Base-by-base conservation (phyloP, 2,888 invertebrate genomes). In the Taphrorychus bicolor region DNA sequence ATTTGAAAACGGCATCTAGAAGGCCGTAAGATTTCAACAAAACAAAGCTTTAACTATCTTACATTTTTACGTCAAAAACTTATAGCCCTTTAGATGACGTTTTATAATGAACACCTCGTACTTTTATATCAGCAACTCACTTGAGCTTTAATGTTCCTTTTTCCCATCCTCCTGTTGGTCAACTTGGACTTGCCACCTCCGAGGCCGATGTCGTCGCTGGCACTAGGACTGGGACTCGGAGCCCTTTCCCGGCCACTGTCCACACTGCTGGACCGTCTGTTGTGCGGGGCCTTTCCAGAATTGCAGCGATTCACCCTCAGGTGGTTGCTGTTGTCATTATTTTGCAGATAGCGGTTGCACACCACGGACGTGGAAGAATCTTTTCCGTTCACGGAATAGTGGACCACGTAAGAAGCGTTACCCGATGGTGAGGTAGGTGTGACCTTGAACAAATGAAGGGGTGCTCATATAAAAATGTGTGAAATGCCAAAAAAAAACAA, bases 61-160 rank as follows among this genome's bases (percentile, higher is more conserved):
- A n/a, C n/a, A n/a, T n/a, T n/a, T n/a, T n/a, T n/a, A 32, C 3
- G 11, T 32, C 1, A 32, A 32, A 32, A 32, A 2, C 11, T 32
- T 9, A 7, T 11, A 32, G 3, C 7, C 7, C 32, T 32, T 9
- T 9, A 32, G 11, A 32, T 32, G 2, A 32, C 1, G 32, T 32
- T 32, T 11, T 7, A 2, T 9, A 1, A 2, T 32, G n/a, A n/a
- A n/a, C n/a, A n/a, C n/a, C n/a, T n/a, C n/a, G n/a, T n/a, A n/a
- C n/a, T n/a, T 11, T 1, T 7, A 3, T 32, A 32, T 32, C 11
- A 32, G 1, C 2, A 18, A 9, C 48, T 54, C 57, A 75, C 75
- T 87, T 93, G 91, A 2, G 94, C 93, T 81, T 95, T 95, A 70
- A 95, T 93, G 80, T 95, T 95, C 66, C 95, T 86, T 77, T 93